Conservation (phyloP, 2,888 invertebrate species). For the Silvanus unidentatus region DNA sequence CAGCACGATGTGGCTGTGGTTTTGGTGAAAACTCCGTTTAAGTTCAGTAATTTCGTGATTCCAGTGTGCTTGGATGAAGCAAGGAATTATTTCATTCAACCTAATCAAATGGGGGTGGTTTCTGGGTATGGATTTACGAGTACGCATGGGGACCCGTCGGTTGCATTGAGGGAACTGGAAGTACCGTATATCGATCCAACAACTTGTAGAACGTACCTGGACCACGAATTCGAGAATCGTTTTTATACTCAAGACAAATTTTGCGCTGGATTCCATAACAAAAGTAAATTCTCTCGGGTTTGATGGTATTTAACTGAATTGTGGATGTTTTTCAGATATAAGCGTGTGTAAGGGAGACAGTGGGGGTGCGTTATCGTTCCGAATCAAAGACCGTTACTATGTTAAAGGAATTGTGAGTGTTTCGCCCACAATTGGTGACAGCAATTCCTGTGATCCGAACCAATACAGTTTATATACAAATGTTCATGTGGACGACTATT, state of each 20-base stretch:
- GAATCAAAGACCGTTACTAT: slow-evolving; percentile 36
- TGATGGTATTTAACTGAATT: not conserved
- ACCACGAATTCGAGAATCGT: slow-evolving; percentile 14
- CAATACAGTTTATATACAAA: slow-evolving; percentile 41
- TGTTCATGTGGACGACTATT: too few relatives aligned
- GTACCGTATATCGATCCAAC: slow-evolving; percentile 23
- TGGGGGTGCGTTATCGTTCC: slow-evolving; percentile 47
- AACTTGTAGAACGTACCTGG: slow-evolving; percentile 23
- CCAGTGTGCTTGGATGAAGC: slow-evolving; percentile 37
- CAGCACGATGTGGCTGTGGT: slow-evolving; percentile 39
- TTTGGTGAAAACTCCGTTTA: slow-evolving; percentile 30
- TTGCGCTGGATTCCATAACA: slow-evolving; percentile 30
- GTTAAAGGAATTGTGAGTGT: slow-evolving; percentile 47
- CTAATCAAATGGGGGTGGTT: slow-evolving; percentile 22
- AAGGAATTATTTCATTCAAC: slow-evolving; percentile 3
- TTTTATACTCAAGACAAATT: slow-evolving; percentile 30
- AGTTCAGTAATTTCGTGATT: slow-evolving; percentile 33
- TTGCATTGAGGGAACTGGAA: slow-evolving; percentile 26
- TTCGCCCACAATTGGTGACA: slow-evolving; percentile 28
- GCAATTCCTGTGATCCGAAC: slow-evolving; percentile 33
- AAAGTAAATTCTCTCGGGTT: slow-evolving; percentile 20
- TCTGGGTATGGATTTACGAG: slow-evolving; percentile 38
- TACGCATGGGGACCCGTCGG: slow-evolving; percentile 23
- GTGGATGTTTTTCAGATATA: slow-evolving; percentile 34
- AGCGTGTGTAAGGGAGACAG: slow-evolving; percentile 48